Evolutionary conservation across 2,888 invertebrate genomes (phyloP), one percentile per base, ranked within the genome.

Genomic region (Poecilobothrus nobilitatus): DNA sequence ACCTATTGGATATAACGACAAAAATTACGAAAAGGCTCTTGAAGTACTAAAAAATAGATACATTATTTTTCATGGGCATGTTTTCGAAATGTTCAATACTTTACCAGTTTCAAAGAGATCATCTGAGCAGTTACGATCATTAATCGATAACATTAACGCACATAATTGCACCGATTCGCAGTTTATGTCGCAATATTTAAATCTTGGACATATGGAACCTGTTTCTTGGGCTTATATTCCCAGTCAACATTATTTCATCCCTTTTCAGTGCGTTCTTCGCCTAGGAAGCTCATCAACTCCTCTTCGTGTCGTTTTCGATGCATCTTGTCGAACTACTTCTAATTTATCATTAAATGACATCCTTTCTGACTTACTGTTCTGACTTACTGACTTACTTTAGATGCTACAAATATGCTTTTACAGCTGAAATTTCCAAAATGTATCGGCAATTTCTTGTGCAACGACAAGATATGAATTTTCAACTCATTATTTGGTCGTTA

Each of bases 321-420:
- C 64, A 15, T 44, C 41, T 34, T 68, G 68, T 12, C n/a, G 21
- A 66, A 66, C 64, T 9, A 21, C 44, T 22, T 37, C 53, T 2
- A 67, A 68, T 2, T n/a, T 62, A n/a, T 71, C 70, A n/a, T 21
- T 71, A 27, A 71, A 71, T 68, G 67, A 71, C 10, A 44, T 65
- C 9, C 21, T 68, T 34, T 15, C 66, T 10, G 53, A 20, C 15
- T 61, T 34, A 68, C 34, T n/a, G 70, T 70, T 12, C 68, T 67
- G 8, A 68, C 44, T 15, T 68, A 12, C 2, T 68, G 2, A 8
- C 68, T 20, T 18, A 66, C 3, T 70, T 68, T 66, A 44, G 71
- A 41, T 18, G 37, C 15, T 63, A 67, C 64, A 15, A 20, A 33
- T 63, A 66, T 41, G 69, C 68, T 6, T 70, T 80, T 18, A 75